These are phyloP conservation scores for Rhinopomastus cyanomelas DNA, from an alignment of 2,113 vertebrate genomes.

Conservation along the genomic window DNA sequence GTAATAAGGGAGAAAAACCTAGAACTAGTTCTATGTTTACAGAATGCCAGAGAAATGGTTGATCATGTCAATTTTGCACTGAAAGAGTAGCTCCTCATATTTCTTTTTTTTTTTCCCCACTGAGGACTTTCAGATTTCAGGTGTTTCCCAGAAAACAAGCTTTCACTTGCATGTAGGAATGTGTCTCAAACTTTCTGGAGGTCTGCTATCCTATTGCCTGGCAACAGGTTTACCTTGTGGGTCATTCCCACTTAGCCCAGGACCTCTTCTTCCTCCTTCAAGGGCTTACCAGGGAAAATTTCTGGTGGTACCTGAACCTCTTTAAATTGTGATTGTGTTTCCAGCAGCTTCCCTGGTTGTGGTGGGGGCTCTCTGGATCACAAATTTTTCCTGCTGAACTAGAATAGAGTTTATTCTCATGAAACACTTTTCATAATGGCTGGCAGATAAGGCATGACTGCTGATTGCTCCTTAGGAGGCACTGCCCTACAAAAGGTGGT, in stretches of 20 bases:
- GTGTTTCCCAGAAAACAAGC: not conserved
- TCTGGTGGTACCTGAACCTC: not conserved
- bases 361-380: not conserved
- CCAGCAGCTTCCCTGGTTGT: not conserved
- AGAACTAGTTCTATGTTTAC: not conserved
- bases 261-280: not conserved
- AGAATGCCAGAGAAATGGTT: not conserved
- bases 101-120: accelerated
- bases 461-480: too few relatives aligned
- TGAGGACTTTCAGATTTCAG: not conserved
- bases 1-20: not conserved
- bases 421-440: not conserved
- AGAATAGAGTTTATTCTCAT: not conserved
- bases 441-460: not conserved
- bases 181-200: not conserved
- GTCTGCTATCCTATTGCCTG: not conserved
- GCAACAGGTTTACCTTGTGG: not conserved
- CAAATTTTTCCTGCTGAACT: not conserved
- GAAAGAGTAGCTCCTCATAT: not conserved
- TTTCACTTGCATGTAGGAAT: not conserved
- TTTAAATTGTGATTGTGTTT: not conserved
- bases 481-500: not conserved
- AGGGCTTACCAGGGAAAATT: not conserved
- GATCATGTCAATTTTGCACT: not conserved
- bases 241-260: not conserved